These are phyloP conservation scores for Tortricodes alternella DNA, from an alignment of 2,888 invertebrate species.

Conservation along the genomic window DNA sequence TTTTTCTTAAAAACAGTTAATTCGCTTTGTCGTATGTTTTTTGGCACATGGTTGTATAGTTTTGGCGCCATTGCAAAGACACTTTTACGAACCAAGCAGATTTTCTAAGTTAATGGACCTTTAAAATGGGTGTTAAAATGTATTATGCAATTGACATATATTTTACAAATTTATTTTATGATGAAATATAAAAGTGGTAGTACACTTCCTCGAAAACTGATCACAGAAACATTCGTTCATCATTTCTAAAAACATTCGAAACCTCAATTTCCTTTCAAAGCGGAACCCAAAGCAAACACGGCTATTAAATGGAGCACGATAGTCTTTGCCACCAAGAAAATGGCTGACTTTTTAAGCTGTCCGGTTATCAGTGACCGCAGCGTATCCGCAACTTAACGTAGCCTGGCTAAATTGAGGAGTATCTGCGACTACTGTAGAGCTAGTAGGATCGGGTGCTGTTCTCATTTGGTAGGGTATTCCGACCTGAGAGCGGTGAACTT, in stretches of 20 bases:
- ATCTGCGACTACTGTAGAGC: not conserved
- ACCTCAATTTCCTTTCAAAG: not conserved
- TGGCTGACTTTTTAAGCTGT: slow-evolving; percentile 33
- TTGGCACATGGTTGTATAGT: too few relatives aligned
- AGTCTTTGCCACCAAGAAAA: slow-evolving; percentile 30
- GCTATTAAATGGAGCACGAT: slow-evolving; percentile 26
- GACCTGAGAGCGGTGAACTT: slow-evolving; percentile 54
- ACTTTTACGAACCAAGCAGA: too few relatives aligned
- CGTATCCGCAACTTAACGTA: slow-evolving; percentile 26
- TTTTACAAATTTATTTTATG: too few relatives aligned
- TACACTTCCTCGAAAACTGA: too few relatives aligned
- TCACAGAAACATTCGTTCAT: not conserved
- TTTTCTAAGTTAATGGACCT: too few relatives aligned
- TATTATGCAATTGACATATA: too few relatives aligned
- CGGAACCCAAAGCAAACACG: slow-evolving; percentile 1
- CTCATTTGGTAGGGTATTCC: slow-evolving; percentile 35
- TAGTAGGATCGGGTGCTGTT: slow-evolving; percentile 15
- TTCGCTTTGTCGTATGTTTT: too few relatives aligned
- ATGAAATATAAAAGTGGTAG: not conserved
- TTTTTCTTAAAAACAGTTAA: too few relatives aligned
- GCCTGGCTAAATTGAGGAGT: slow-evolving; percentile 21
- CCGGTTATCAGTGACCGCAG: slow-evolving; percentile 29
- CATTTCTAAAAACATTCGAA: not conserved
- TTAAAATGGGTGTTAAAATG: too few relatives aligned
- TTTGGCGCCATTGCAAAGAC: too few relatives aligned